phyloP scores from a whole-genome alignment of 1,140 invertebrate species.

The Drosophila erecta region DNA sequence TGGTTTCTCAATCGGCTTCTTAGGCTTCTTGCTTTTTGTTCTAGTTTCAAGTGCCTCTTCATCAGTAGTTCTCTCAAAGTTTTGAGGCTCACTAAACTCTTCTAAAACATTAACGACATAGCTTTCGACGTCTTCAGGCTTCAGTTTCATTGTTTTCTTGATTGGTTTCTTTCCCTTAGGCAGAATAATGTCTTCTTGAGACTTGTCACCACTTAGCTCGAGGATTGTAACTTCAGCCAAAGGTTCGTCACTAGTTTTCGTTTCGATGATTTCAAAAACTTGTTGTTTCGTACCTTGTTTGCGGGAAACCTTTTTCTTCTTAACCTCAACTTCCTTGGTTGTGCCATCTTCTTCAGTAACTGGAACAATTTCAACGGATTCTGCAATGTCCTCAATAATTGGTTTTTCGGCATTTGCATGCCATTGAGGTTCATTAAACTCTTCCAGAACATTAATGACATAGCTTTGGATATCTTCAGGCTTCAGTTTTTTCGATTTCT shows the following conservation, averaged over 20 bases:
- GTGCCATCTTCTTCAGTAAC: conserved; percentile 33
- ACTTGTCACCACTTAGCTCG: conserved; percentile 8
- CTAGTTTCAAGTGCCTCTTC: conserved; percentile 68
- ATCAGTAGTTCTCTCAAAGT: conserved; percentile 22
- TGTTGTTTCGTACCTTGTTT: conserved; percentile 59
- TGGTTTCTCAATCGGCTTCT: conserved; percentile 64
- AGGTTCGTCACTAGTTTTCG: conserved; percentile 24
- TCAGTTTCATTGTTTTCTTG: conserved; percentile 61
- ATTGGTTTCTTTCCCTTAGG: conserved; percentile 26
- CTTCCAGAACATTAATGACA: conserved; percentile 48
- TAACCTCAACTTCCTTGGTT: conserved; percentile 47
- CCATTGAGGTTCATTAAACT: conserved; percentile 36
- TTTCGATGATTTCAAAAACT: conserved; percentile 59
- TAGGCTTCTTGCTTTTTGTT: conserved; percentile 67
- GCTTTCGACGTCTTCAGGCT: conserved; percentile 48
- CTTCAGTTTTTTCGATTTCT: conserved; percentile 63
- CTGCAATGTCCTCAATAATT: conserved; percentile 43
- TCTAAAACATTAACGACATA: conserved; percentile 54
- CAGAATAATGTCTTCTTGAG: neutral
- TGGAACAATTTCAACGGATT: conserved; percentile 14
- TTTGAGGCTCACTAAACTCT: conserved; percentile 51
- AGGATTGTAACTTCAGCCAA: conserved; percentile 24
- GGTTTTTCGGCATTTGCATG: conserved; percentile 15
- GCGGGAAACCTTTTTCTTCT: conserved; percentile 53
- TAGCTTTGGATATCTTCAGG: conserved; percentile 44